Evolutionary conservation across 2,888 invertebrate species (phyloP).

Genomic region (Pycnomerus fuliginosus): DNA sequence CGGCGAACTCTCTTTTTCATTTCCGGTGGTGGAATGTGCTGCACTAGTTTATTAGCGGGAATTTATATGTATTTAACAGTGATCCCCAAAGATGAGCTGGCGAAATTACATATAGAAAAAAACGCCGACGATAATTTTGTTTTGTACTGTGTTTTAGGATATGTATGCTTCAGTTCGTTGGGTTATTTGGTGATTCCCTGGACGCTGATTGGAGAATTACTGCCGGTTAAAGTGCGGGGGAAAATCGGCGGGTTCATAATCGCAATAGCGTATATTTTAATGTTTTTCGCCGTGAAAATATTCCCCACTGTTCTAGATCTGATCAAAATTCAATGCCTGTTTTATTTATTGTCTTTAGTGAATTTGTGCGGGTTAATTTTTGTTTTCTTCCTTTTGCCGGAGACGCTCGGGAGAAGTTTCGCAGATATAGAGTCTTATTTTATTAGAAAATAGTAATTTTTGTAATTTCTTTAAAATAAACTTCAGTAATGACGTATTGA

Average conservation of each 20-base stretch:
- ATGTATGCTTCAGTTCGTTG: conserved; percentile 57
- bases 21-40: conserved; percentile 58
- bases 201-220: conserved; percentile 58
- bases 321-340: conserved; percentile 52
- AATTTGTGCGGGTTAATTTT: conserved; percentile 53
- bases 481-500: too few relatives aligned
- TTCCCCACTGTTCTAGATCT: conserved; percentile 54
- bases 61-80: conserved; percentile 39
- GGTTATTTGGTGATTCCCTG: conserved; percentile 61
- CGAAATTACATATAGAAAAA: conserved; percentile 33
- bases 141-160: conserved; percentile 54
- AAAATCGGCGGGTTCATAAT: conserved; percentile 56
- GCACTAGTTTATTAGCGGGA: conserved; percentile 52
- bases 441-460: too few relatives aligned
- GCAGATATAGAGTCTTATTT: conserved; percentile 57
- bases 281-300: conserved; percentile 57
- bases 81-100: conserved; percentile 34
- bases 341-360: conserved; percentile 53
- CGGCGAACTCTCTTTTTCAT: conserved; percentile 55
- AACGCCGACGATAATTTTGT: conserved; percentile 49
- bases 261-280: conserved; percentile 56
- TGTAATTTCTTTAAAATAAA: too few relatives aligned
- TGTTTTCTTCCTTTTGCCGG: conserved; percentile 57
- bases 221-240: conserved; percentile 57
- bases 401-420: conserved; percentile 60